A percentile compares a stretch with the other conserved stretches of the same genome.
phyloP scores from a whole-genome alignment of 2,888 invertebrate species.

The Coronaproctus castanopsis region DNA sequence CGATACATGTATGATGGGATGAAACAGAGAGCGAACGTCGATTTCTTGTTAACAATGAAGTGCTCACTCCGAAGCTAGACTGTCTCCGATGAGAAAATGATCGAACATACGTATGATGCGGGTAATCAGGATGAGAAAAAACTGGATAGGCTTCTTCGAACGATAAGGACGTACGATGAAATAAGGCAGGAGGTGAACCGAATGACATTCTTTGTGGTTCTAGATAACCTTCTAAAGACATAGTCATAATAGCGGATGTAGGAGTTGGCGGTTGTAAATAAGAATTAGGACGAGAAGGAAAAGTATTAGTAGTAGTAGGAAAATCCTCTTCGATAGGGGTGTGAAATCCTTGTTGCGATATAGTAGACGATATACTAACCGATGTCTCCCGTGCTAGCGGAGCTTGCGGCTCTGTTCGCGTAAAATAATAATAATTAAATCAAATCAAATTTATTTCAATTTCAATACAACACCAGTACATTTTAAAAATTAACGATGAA shows the following conservation, averaged over 20 bases:
- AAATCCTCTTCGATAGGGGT: slow-evolving; percentile 48
- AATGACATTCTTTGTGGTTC: slow-evolving; percentile 66
- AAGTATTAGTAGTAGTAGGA: slow-evolving; percentile 32
- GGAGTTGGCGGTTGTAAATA: slow-evolving; percentile 49
- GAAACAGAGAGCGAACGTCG: slow-evolving; percentile 57
- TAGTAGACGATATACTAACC: slow-evolving; percentile 34
- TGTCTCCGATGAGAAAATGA: slow-evolving; percentile 26
- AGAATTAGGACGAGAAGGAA: slow-evolving; percentile 34
- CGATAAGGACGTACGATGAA: slow-evolving; percentile 40
- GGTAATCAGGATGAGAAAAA: slow-evolving; percentile 59
- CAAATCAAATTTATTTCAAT: too few species aligned
- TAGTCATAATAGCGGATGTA: slow-evolving; percentile 63
- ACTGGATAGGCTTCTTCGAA: slow-evolving; percentile 60
- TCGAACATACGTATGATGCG: slow-evolving; percentile 22
- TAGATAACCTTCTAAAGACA: slow-evolving; percentile 64
- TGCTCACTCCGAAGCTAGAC: slow-evolving; percentile 24
- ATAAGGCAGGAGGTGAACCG: slow-evolving; percentile 51
- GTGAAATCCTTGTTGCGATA: slow-evolving; percentile 50
- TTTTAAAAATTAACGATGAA: too few species aligned
- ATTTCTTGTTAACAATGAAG: slow-evolving; percentile 30
- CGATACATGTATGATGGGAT: slow-evolving; percentile 77
- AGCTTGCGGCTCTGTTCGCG: slow-evolving; percentile 14
- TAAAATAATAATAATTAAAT: not conserved
- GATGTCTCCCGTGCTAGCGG: slow-evolving; percentile 22
- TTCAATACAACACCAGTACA: too few species aligned